These are phyloP conservation scores for Spheniscus humboldti DNA, from an alignment of 2,797 vertebrate species.

Conservation along the genomic window DNA sequence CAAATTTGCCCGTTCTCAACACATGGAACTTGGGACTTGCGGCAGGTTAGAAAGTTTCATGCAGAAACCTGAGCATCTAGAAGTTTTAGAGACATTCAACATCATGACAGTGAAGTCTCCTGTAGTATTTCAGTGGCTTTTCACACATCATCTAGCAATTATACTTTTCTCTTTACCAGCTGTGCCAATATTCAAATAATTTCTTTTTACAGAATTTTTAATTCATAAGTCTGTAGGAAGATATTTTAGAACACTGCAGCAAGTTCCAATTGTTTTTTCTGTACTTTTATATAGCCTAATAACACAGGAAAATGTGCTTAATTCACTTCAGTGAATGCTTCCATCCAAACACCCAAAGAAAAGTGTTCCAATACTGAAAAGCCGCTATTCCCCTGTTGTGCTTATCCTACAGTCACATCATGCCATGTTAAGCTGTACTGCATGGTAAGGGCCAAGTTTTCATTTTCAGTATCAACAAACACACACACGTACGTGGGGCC, in stretches of 20 bases:
- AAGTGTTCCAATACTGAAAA: not conserved
- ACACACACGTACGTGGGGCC: accelerated
- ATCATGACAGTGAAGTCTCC: not conserved
- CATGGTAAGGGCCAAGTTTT: not conserved
- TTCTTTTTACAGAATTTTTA: not conserved
- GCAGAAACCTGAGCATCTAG: not conserved
- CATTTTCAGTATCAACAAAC: not conserved
- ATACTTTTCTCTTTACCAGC: not conserved
- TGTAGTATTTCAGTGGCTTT: not conserved
- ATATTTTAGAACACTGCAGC: not conserved
- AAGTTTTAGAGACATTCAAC: not conserved
- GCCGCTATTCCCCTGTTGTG: not conserved
- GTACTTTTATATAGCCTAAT: not conserved
- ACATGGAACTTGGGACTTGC: not conserved
- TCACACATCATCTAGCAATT: not conserved
- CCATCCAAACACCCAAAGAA: not conserved
- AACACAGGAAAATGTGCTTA: not conserved
- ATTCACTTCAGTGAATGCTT: not conserved
- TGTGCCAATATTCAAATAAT: not conserved
- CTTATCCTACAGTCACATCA: not conserved
- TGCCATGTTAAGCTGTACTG: not conserved
- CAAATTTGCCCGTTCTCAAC: not conserved
- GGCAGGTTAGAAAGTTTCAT: not conserved
- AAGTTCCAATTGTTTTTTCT: not conserved
- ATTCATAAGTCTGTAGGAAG: not conserved